Evolutionary conservation across 2,113 vertebrate species (phyloP).

Genomic region (Phocoena phocoena): DNA sequence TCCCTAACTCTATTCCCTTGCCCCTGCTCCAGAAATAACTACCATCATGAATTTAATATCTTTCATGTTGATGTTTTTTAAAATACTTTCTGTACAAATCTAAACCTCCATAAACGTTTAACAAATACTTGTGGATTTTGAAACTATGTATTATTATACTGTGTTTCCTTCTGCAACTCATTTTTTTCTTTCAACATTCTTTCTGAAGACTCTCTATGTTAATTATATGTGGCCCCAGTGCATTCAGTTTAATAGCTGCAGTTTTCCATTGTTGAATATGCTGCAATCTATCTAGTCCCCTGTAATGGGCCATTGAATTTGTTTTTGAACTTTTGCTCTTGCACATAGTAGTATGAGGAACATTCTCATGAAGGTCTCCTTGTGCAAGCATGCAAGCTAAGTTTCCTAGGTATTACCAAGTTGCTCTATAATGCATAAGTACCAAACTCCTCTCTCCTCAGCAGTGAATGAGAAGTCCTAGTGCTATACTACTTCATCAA

Average conservation of each 20-base stretch:
- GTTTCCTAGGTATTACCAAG: not conserved
- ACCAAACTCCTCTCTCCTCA: not conserved
- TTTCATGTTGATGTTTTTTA: not conserved
- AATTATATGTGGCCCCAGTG: not conserved
- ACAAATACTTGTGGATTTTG: constrained; percentile 4
- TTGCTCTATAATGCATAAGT: not conserved
- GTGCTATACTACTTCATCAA: not conserved
- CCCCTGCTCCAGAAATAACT: not conserved
- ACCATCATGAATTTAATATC: not conserved
- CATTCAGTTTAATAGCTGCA: not conserved
- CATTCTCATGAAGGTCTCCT: not conserved
- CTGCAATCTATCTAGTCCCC: not conserved
- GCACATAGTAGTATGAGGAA: not conserved
- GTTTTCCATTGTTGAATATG: not conserved
- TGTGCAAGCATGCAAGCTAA: not conserved
- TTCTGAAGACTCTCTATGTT: not conserved
- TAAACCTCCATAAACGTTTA: not conserved
- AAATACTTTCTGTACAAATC: not conserved
- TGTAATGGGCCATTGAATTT: not conserved
- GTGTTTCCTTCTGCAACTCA: not conserved
- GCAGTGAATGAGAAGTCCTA: not conserved
- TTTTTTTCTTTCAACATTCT: not conserved
- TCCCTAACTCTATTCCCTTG: not conserved
- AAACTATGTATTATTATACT: not conserved
- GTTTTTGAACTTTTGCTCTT: not conserved